Base-by-base conservation (phyloP, 2,113 vertebrate species). In the Xiphorhynchus elegans region DNA sequence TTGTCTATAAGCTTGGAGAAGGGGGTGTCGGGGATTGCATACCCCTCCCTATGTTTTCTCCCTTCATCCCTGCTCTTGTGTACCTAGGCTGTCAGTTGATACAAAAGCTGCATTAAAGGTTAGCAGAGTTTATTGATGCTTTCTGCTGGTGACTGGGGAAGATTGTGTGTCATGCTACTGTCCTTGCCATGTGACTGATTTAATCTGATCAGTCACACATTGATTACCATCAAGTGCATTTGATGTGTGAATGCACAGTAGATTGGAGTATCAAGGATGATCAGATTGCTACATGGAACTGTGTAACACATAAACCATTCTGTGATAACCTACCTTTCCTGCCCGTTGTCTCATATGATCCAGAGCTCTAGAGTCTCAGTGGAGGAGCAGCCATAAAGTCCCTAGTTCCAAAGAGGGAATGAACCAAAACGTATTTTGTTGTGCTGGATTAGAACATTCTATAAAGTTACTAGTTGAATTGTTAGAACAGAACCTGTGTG, bases 11-110 rank as follows among this genome's bases (percentile, higher is more conserved):
- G 7, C 8, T 23, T 46, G 59, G 16, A 14, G 39, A 31, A 26
- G 10, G 6, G 2, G 6, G 0, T 11, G 23, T 17, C 2, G 2
- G 10, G 11, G 6, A 44, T 17, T 11, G 29, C 5, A 13, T 5
- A 42, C 11, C 6, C 72, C 67, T 52, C 8, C 8, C 3, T 44
- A 2, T 2, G 3, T 63, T 69, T 87, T 49, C 9, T 68, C 17
- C 15, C 14, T 39, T 78, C 10, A 69, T 28, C 17, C 11, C 24
- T n/a, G 15, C 53, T 90, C 8, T 62, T 9, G 9, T n/a, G 14
- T 11, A 13, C 17, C 6, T 60, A 21, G 66, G 15, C 29, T 82
- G 26, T 69, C 42, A 39, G 21, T 67, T 89, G 21, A 31, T 72
- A 50, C 6, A 59, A 40, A 67, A 80, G 14, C 11, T 67, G 84